phyloP scores from a whole-genome alignment of 2,113 vertebrate genomes.

The Urocolius indicus region DNA sequence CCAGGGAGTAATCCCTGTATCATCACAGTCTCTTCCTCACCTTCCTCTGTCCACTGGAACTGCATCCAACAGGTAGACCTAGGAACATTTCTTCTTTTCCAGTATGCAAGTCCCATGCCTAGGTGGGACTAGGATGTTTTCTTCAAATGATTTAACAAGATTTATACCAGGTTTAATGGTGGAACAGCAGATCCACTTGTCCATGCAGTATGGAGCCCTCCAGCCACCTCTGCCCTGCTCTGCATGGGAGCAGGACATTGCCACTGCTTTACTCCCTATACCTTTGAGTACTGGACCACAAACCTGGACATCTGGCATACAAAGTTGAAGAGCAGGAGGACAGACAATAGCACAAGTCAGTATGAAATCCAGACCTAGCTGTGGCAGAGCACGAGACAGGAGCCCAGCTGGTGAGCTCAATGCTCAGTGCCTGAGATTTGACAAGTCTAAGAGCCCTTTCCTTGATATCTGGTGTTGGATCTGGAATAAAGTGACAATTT shows the following conservation, averaged over 20 bases:
- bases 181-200: neutral
- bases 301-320: neutral
- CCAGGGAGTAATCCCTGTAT: neutral
- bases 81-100: neutral
- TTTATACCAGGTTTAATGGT: neutral
- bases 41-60: too few species aligned
- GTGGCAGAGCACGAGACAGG: neutral
- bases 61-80: neutral
- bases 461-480: neutral
- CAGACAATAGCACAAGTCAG: neutral
- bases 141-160: neutral
- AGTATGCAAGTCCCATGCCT: neutral
- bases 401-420: neutral
- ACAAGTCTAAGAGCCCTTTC: neutral
- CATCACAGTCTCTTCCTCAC: neutral
- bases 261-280: neutral
- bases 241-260: neutral
- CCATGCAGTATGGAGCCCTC: accelerated
- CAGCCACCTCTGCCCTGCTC: neutral
- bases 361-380: neutral
- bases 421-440: neutral
- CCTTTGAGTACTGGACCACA: neutral
- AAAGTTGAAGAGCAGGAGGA: neutral
- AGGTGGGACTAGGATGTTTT: neutral
- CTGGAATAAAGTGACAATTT: neutral